Evolutionary conservation across 2,888 invertebrate species (phyloP).

Genomic region (Tipula vernalis): DNA sequence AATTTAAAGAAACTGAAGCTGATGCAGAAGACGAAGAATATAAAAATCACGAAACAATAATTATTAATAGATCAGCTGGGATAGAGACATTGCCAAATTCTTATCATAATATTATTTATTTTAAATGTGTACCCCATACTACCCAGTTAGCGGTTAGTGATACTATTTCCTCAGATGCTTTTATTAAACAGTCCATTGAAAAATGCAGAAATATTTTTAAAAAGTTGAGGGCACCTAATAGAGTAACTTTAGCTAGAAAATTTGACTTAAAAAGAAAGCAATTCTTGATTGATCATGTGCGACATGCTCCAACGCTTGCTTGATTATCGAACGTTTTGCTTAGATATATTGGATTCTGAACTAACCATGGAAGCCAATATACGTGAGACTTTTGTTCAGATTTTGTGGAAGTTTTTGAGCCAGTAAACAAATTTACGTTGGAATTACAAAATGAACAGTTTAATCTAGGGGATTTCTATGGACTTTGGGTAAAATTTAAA

Average conservation of each 20-base stretch:
- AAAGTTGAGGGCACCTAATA: too few species aligned
- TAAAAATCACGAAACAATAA: neutral
- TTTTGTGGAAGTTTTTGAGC: too few species aligned
- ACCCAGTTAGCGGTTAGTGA: conserved; percentile 7
- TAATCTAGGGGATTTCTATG: too few species aligned
- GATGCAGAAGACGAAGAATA: neutral
- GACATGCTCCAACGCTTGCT: too few species aligned
- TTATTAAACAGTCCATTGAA: neutral
- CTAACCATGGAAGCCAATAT: too few species aligned
- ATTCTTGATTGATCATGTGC: too few species aligned
- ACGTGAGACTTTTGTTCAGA: too few species aligned
- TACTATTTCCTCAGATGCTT: conserved; percentile 7
- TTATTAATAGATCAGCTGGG: neutral
- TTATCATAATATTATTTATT: conserved; percentile 6
- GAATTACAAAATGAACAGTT: too few species aligned
- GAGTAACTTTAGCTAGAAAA: neutral
- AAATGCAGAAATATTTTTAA: neutral
- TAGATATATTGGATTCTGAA: too few species aligned
- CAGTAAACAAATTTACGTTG: too few species aligned
- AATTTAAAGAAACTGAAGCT: neutral
- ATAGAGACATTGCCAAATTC: neutral
- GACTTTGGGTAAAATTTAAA: too few species aligned
- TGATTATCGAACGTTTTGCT: too few species aligned
- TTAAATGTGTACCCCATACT: conserved; percentile 11
- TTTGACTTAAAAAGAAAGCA: neutral